Base-by-base conservation (phyloP, 1,140 invertebrate genomes). In the Drosophila varians region DNA sequence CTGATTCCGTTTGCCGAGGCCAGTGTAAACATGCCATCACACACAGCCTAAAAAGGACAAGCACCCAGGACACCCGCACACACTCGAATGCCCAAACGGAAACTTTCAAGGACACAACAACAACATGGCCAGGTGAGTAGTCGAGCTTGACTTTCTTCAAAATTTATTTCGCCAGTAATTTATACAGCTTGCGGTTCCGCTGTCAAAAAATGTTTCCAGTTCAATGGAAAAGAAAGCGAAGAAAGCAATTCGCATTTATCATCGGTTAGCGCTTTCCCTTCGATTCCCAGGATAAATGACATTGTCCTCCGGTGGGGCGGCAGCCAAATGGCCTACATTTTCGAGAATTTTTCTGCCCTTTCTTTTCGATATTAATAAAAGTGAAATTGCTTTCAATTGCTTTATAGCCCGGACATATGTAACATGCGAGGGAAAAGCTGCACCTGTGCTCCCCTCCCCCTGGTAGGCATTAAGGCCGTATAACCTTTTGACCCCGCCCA, bases 121-220 rank as follows among this genome's bases (percentile, higher is more conserved):
- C 53, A 77, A 53, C 57, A 82, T 82, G 78, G 79, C 78, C 52
- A 83, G 78, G 78, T 82, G 38, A 77, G 79, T 70, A 77, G 79
- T 70, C 55, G 36, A 26, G 28, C 38, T 38, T 45, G 31, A 47
- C 49, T 40, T 56, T 48, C 54, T 70, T 19, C 12, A 60, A 56
- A 51, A 46, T 28, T n/a, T 51, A 46, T 36, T 49, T 34, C 48
- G 1, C 38, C 12, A n/a, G 62, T 65, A 66, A 66, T 66, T 66
- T 66, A 66, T 66, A 66, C 61, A 48, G 8, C 43, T 42, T 19
- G 26, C 43, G 26, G 46, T 9, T 47, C 8, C 26, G 26, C 66
- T 64, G 75, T 54, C 68, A 72, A 80, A 68, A 55, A 68, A 55
- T 72, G 48, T 82, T 82, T 80, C 28, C 66, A 82, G 72, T 61